Evolutionary conservation across 2,113 vertebrate genomes (phyloP).

Genomic region (Podarcis raffonei): DNA sequence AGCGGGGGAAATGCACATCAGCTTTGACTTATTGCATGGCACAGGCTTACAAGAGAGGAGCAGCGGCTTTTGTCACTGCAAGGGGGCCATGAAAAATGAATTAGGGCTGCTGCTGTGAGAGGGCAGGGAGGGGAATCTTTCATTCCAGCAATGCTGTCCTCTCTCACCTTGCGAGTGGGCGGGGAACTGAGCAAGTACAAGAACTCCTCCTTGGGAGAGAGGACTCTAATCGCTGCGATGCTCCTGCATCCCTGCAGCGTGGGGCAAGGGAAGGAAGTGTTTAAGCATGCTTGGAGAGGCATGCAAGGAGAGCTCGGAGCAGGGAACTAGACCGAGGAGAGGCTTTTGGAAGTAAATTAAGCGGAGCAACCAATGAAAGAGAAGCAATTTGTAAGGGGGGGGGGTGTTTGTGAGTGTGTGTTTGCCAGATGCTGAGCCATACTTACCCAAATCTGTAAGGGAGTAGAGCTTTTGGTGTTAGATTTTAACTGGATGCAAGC

Average conservation of each 20-base stretch:
- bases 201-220: slow-evolving; percentile 1
- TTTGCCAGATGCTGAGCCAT: neutral
- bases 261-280: neutral
- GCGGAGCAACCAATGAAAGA: too few relatives aligned
- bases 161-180: slow-evolving; percentile 78
- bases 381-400: neutral
- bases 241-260: neutral
- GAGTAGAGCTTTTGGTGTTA: neutral
- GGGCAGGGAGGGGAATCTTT: slow-evolving; percentile 80
- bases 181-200: neutral
- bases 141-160: slow-evolving; percentile 75
- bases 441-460: neutral
- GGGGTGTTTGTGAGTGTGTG: neutral
- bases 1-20: slow-evolving; percentile 79
- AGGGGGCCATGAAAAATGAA: slow-evolving; percentile 85
- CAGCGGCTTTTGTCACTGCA: slow-evolving; percentile 81
- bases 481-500: neutral
- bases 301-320: accelerated
- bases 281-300: neutral
- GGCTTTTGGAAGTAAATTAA: neutral
- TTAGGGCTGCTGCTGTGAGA: slow-evolving; percentile 80
- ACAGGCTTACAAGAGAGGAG: slow-evolving; percentile 77
- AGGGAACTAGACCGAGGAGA: neutral
- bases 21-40: slow-evolving; percentile 81
- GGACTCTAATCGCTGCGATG: slow-evolving; percentile 8